Base-by-base conservation (phyloP, 2,113 vertebrate genomes). In the Apteryx mantelli region DNA sequence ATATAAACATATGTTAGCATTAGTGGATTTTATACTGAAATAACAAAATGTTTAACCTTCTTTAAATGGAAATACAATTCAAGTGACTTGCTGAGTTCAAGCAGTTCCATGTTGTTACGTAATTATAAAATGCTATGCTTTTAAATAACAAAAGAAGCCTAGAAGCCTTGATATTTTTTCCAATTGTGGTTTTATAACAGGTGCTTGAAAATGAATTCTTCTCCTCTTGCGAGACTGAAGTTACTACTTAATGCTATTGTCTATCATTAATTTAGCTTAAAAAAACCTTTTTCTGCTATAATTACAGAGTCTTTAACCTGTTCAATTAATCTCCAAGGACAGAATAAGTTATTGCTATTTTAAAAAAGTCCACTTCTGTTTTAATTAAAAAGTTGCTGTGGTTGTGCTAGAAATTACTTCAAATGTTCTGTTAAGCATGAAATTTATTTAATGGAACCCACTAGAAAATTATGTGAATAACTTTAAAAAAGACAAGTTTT, bases 311-410 rank as follows among this genome's bases (percentile, higher is more conserved):
- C 36, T 92, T 95, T 81, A 84, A 74, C n/a, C 30, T 79, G 64
- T 65, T 97, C 53, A 64, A 96, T 93, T 91, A 66, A 91, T 95
- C 81, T 92, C 94, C 52, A 92, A 96, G 91, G 91, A 95, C 58
- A 96, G 88, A 73, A 81, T 64, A 53, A 95, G 28, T 66, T 75
- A 97, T 95, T 95, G 82, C 11, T 79, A 71, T 76, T 88, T 78
- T 80, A 82, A 63, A 92, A 15, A 34, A 69, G 40, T 61, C 46
- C 60, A 74, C 13, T 88, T 70, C 15, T 87, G 42, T 95, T 97
- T 97, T 96, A 95, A 96, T 97, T 97, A 91, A 93, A 78, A 95
- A 92, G 20, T 48, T 91, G 42, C 73, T 92, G 18, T 86, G 34
- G 82, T 84, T 95, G 75, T 95, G 68, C 70, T 86, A 79, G 44